Conservation (phyloP, 2,888 invertebrate species). For the Luperina testacea region DNA sequence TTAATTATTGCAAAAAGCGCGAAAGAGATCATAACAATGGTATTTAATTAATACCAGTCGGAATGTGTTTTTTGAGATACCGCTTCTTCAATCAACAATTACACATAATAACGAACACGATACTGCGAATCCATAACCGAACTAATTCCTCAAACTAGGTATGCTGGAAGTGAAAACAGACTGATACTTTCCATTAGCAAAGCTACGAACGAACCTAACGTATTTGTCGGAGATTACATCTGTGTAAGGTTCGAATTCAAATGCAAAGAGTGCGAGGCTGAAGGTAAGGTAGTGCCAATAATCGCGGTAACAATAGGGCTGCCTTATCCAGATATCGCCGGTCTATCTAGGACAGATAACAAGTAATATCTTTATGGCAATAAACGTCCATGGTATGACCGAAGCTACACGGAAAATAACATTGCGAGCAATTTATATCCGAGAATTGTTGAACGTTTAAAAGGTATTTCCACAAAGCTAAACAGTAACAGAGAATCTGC, state of each 20-base stretch:
- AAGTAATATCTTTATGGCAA: constrained; percentile 13
- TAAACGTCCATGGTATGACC: neutral
- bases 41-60: constrained; percentile 33
- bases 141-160: constrained; percentile 46
- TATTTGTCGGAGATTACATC: constrained; percentile 44
- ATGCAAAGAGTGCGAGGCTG: constrained; percentile 64
- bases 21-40: constrained; percentile 31
- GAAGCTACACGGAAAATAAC: constrained; percentile 8
- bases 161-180: constrained; percentile 44
- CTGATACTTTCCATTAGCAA: constrained; percentile 41
- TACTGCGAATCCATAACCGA: constrained; percentile 46
- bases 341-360: constrained; percentile 23
- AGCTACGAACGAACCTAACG: constrained; percentile 10
- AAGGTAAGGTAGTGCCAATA: constrained; percentile 63
- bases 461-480: constrained; percentile 29
- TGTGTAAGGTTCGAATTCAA: constrained; percentile 62
- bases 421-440: constrained; percentile 2
- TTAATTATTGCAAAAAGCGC: constrained; percentile 17
- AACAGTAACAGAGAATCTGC: constrained; percentile 12
- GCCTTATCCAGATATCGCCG: constrained; percentile 25
- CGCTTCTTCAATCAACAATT: constrained; percentile 36
- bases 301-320: constrained; percentile 62
- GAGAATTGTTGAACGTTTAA: constrained; percentile 11
- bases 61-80: constrained; percentile 40
- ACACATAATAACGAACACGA: constrained; percentile 46